These are phyloP conservation scores for Streblospio benedicti DNA, from an alignment of 1,140 invertebrate species.

Conservation along the genomic window DNA sequence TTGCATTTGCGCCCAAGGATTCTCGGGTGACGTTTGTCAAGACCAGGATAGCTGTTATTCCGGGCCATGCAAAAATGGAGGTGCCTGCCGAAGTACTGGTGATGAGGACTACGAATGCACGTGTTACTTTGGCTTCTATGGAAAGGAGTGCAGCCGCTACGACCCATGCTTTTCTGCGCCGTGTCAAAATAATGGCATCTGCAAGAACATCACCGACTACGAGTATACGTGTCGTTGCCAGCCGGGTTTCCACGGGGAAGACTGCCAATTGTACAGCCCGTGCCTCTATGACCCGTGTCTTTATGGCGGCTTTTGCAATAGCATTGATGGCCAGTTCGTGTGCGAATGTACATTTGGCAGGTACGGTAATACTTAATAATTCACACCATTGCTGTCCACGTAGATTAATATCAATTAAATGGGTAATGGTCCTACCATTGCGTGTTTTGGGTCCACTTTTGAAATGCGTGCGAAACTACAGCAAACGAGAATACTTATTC, in stretches of 20 bases:
- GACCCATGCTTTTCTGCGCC: not conserved
- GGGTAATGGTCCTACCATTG: too few species aligned
- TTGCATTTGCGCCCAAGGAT: not conserved
- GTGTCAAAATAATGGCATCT: slow-evolving; percentile 9
- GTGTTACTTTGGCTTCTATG: slow-evolving; percentile 9
- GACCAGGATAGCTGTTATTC: slow-evolving; percentile 7
- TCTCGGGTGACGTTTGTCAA: slow-evolving; percentile 12
- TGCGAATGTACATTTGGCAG: slow-evolving; percentile 6
- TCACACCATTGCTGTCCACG: too few species aligned
- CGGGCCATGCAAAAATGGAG: slow-evolving; percentile 5
- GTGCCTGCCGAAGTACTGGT: not conserved
- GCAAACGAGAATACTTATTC: too few species aligned
- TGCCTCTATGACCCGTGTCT: slow-evolving; percentile 9
- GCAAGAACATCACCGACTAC: slow-evolving; percentile 5
- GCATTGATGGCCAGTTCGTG: slow-evolving; percentile 10
- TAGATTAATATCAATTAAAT: too few species aligned
- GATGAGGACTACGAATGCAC: not conserved
- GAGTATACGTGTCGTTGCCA: slow-evolving; percentile 3
- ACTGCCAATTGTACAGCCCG: slow-evolving; percentile 6
- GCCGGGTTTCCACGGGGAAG: not conserved
- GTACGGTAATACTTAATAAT: too few species aligned
- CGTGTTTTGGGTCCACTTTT: too few species aligned
- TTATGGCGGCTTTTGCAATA: slow-evolving; percentile 11
- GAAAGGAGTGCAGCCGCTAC: not conserved
- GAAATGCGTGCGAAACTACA: too few species aligned